Conservation (phyloP, 2,797 vertebrate species). For the Microctenopoma steveboyesi region DNA sequence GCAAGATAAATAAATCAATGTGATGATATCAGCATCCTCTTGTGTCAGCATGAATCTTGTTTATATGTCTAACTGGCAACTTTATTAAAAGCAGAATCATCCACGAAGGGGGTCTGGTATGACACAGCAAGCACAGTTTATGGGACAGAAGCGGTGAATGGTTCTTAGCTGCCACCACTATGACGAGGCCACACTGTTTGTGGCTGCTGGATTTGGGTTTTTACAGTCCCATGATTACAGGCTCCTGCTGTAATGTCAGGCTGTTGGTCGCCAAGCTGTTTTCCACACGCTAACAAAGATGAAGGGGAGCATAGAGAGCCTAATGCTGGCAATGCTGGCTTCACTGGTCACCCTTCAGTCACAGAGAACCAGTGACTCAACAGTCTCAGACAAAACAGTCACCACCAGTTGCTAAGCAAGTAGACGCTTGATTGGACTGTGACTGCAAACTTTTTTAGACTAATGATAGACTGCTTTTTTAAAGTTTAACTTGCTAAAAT, state of each 20-base stretch:
- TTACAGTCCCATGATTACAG: slow-evolving; percentile 87
- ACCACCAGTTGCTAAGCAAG: slow-evolving; percentile 53
- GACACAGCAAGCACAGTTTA: slow-evolving; percentile 74
- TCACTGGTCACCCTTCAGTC: slow-evolving; percentile 77
- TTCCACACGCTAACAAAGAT: slow-evolving; percentile 79
- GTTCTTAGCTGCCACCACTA: slow-evolving; percentile 77
- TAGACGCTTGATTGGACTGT: slow-evolving; percentile 68
- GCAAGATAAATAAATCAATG: slow-evolving; percentile 28
- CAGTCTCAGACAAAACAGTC: slow-evolving; percentile 65
- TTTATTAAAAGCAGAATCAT: slow-evolving; percentile 72
- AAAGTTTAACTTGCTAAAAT: slow-evolving; percentile 65
- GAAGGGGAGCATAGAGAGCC: slow-evolving; percentile 66
- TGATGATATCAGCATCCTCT: slow-evolving; percentile 34
- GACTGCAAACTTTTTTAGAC: slow-evolving; percentile 57
- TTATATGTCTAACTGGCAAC: slow-evolving; percentile 56
- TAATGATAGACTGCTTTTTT: slow-evolving; percentile 73
- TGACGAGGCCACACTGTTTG: slow-evolving; percentile 84
- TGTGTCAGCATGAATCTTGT: slow-evolving; percentile 54
- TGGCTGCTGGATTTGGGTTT: slow-evolving; percentile 84
- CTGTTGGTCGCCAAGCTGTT: slow-evolving; percentile 81
- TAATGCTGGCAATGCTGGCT: slow-evolving; percentile 66
- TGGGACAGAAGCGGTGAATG: slow-evolving; percentile 72
- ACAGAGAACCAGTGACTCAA: slow-evolving; percentile 69
- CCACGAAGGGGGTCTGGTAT: slow-evolving; percentile 76
- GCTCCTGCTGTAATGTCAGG: slow-evolving; percentile 83